Evolutionary conservation across 2,888 invertebrate species (phyloP).

Genomic region (Petrophora chlorosata): DNA sequence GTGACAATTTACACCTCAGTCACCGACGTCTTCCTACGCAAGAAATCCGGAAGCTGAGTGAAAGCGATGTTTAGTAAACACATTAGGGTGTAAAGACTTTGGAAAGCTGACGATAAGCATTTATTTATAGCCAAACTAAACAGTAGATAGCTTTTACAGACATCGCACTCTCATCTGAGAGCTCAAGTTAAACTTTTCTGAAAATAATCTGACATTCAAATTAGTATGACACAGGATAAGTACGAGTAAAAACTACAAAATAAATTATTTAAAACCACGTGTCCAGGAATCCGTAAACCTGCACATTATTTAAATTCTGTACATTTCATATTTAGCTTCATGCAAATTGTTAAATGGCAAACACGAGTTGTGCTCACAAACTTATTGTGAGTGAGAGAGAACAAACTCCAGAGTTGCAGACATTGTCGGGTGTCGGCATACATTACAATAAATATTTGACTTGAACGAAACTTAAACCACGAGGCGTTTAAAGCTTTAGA

Average conservation of each 20-base stretch:
- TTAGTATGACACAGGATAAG: too few species aligned
- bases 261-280: constrained; percentile 36
- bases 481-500: constrained; percentile 23
- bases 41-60: constrained; percentile 19
- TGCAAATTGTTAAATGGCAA: constrained; percentile 51
- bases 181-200: too few species aligned
- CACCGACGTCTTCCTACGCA: constrained; percentile 13
- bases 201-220: too few species aligned
- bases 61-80: constrained; percentile 19
- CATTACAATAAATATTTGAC: constrained; percentile 60
- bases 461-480: constrained; percentile 34
- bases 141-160: too few species aligned
- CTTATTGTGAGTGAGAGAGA: constrained; percentile 42
- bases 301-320: constrained; percentile 23
- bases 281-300: constrained; percentile 12
- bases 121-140: too few species aligned
- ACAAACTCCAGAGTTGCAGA: constrained; percentile 39
- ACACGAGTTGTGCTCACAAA: constrained; percentile 43
- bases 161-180: too few species aligned
- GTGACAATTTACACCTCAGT: constrained; percentile 19
- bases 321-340: constrained; percentile 35
- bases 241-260: background rate
- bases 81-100: constrained; percentile 6
- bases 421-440: constrained; percentile 54
- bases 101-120: too few species aligned